Percentiles rank a stretch among this genome's conserved stretches.
phyloP scores from a whole-genome alignment of 2,113 vertebrate genomes.

The Gymnarchus niloticus region DNA sequence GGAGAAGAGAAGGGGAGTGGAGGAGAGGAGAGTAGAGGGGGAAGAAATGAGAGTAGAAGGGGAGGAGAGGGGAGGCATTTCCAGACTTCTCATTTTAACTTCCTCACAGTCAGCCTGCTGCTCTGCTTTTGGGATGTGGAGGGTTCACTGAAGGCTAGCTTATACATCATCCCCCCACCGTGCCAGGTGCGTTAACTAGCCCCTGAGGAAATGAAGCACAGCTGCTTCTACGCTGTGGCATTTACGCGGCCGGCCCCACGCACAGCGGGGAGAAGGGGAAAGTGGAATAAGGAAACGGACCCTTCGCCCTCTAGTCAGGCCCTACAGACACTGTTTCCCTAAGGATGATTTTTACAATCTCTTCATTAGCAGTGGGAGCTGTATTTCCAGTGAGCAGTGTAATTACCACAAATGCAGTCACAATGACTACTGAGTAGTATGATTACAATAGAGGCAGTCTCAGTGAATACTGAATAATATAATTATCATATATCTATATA shows the following conservation, averaged over 20 bases:
- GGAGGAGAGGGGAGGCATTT: too few species aligned
- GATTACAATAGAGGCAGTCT: neutral
- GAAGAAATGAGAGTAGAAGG: neutral
- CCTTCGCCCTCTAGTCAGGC: neutral
- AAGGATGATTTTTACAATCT: neutral
- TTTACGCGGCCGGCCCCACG: constrained; percentile 27
- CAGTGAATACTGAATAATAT: neutral
- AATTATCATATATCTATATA: neutral
- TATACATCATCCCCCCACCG: neutral
- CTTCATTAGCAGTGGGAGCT: neutral
- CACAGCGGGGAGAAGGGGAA: neutral
- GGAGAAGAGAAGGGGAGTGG: neutral
- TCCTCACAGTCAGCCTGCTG: neutral
- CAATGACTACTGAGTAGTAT: neutral
- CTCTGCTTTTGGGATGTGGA: neutral
- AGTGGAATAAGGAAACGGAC: neutral
- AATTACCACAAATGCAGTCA: neutral
- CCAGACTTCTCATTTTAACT: neutral
- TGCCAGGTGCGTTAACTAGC: neutral
- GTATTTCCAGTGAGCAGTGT: neutral
- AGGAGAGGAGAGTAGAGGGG: neutral
- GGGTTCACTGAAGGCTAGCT: neutral
- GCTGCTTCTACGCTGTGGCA: constrained; percentile 4
- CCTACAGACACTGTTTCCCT: neutral
- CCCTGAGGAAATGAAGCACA: neutral